phyloP scores from a whole-genome alignment of 2,797 vertebrate species.

The Pipistrellus nathusii region DNA sequence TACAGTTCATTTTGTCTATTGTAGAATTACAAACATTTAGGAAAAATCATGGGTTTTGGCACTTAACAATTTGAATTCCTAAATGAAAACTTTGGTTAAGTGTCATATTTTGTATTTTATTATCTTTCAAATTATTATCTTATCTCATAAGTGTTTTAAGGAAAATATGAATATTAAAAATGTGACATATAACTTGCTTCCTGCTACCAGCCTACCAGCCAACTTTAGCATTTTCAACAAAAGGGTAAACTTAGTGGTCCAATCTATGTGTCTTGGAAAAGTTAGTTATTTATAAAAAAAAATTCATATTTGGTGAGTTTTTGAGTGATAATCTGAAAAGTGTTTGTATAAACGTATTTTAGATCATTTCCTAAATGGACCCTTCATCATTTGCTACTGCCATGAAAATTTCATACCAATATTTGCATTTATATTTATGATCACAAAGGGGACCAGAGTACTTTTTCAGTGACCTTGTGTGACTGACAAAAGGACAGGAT shows the following conservation, averaged over 20 bases:
- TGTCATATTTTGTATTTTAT: neutral
- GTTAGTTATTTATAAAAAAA: neutral
- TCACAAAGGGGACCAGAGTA: neutral
- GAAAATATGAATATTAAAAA: neutral
- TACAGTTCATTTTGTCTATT: neutral
- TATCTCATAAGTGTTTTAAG: neutral
- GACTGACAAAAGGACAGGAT: neutral
- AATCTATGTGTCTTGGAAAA: neutral
- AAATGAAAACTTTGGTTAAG: neutral
- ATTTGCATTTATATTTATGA: neutral
- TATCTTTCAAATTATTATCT: neutral
- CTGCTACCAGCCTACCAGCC: neutral
- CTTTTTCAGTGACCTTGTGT: neutral
- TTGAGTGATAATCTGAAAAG: neutral
- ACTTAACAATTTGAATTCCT: neutral
- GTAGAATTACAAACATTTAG: neutral
- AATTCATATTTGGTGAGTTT: neutral
- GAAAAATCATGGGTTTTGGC: neutral
- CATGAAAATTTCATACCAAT: neutral
- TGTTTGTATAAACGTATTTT: neutral
- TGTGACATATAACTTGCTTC: neutral
- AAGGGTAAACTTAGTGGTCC: neutral
- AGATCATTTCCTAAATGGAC: neutral
- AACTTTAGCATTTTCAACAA: neutral
- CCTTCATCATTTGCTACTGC: neutral